A percentile compares a stretch with the other conserved stretches of the same genome.
These are phyloP conservation scores for Peromyscus californicus DNA, from an alignment of 2,113 vertebrate species.

Conservation along the genomic window DNA sequence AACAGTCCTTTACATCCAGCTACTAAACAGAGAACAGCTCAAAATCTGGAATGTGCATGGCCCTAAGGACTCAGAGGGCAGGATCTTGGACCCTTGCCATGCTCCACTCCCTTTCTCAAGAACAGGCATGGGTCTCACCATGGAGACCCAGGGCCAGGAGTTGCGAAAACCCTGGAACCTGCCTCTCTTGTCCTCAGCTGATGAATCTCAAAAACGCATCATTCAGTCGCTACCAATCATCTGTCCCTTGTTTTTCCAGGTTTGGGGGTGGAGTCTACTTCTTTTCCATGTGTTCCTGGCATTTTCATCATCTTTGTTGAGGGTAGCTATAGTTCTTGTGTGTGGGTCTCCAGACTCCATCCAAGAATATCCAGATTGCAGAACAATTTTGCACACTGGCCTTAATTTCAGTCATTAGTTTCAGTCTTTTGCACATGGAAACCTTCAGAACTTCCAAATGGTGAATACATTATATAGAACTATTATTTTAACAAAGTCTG, in stretches of 20 bases:
- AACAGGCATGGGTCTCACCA: not conserved
- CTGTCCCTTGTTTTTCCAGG: not conserved
- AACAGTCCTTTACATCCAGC: not conserved
- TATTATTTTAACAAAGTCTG: not conserved
- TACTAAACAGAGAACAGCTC: not conserved
- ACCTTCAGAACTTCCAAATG: no score
- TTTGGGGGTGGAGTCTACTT: not conserved
- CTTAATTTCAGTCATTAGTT: not conserved
- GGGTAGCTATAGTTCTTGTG: not conserved
- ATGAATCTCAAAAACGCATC: not conserved
- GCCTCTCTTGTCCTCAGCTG: not conserved
- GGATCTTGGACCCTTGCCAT: fast-evolving
- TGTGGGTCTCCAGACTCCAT: not conserved
- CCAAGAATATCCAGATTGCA: no score
- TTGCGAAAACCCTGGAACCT: not conserved
- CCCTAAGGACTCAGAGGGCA: no score
- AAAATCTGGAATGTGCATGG: fast-evolving
- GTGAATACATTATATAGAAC: not conserved
- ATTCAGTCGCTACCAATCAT: not conserved
- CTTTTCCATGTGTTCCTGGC: not conserved
- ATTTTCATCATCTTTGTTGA: not conserved
- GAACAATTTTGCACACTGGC: not conserved
- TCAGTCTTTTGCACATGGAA: not conserved
- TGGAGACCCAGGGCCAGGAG: no score
- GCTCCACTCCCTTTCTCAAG: no score